Evolutionary conservation across 2,797 vertebrate species (phyloP).

Genomic region (Sparus aurata): DNA sequence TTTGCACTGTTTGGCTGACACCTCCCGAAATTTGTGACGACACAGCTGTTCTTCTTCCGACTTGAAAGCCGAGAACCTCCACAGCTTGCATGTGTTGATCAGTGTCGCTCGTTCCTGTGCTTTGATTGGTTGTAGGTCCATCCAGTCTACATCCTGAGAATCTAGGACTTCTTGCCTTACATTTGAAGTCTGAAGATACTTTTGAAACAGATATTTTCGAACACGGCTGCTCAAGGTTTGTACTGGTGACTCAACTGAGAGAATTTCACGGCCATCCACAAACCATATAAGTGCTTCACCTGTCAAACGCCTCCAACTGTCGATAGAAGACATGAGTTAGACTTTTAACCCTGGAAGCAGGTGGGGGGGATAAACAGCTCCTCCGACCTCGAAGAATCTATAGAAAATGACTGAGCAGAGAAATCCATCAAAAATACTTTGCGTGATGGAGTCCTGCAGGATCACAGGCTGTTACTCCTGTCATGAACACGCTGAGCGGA

Average conservation of each 20-base stretch:
- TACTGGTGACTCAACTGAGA: background rate
- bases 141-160: no score
- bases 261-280: background rate
- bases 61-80: no score
- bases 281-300: background rate
- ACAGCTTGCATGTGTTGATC: no score
- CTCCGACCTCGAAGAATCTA: background rate
- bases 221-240: background rate
- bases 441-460: conserved; percentile 35
- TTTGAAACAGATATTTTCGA: background rate
- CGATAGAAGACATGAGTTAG: background rate
- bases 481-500: conserved; percentile 25
- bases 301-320: background rate
- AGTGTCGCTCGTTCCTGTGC: no score
- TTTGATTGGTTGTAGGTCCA: no score
- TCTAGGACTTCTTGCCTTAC: background rate
- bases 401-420: background rate
- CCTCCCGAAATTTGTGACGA: no score
- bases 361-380: no score
- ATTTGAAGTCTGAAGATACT: background rate
- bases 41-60: no score
- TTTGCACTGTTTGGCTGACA: no score
- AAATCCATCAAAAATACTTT: conserved; percentile 26
- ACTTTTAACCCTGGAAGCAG: background rate
- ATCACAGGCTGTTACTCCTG: conserved; percentile 18